Percentiles rank a stretch among this genome's conserved stretches.
These are phyloP conservation scores for Alviniconcha strummeri DNA, from an alignment of 2,888 invertebrate species.

Conservation along the genomic window DNA sequence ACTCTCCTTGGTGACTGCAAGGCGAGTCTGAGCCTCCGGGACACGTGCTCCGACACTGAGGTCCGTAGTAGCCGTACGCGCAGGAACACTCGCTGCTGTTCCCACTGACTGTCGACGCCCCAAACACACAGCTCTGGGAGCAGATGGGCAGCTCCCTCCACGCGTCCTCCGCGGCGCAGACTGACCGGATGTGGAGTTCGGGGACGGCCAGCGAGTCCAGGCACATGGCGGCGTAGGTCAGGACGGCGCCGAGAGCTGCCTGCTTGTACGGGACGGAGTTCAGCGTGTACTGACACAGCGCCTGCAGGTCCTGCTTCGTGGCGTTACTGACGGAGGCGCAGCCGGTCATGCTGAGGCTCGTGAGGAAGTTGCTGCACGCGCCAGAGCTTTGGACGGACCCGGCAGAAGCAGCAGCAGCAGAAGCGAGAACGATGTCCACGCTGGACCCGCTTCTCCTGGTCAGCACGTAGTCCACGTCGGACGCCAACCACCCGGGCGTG, in stretches of 20 bases:
- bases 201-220: neutral
- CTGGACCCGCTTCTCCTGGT: neutral
- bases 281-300: conserved; percentile 13
- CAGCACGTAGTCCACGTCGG: conserved; percentile 46
- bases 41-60: conserved; percentile 47
- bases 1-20: conserved; percentile 53
- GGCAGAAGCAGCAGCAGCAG: neutral
- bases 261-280: neutral
- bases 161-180: neutral
- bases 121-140: conserved; percentile 47
- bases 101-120: conserved; percentile 15
- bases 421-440: conserved; percentile 11
- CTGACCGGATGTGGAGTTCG: neutral
- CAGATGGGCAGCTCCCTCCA: conserved; percentile 37
- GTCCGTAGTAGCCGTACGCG: conserved; percentile 49
- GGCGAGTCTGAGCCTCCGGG: conserved; percentile 54
- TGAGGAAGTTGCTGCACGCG: neutral
- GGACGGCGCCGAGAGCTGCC: conserved; percentile 25
- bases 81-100: conserved; percentile 48
- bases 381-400: neutral
- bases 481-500: conserved; percentile 54
- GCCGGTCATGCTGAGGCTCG: neutral
- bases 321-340: conserved; percentile 14
- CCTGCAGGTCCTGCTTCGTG: conserved; percentile 21
- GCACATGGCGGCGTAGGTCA: conserved; percentile 20